These are phyloP conservation scores for Ceratina japonica DNA, from an alignment of 1,140 invertebrate genomes.

Conservation along the genomic window DNA sequence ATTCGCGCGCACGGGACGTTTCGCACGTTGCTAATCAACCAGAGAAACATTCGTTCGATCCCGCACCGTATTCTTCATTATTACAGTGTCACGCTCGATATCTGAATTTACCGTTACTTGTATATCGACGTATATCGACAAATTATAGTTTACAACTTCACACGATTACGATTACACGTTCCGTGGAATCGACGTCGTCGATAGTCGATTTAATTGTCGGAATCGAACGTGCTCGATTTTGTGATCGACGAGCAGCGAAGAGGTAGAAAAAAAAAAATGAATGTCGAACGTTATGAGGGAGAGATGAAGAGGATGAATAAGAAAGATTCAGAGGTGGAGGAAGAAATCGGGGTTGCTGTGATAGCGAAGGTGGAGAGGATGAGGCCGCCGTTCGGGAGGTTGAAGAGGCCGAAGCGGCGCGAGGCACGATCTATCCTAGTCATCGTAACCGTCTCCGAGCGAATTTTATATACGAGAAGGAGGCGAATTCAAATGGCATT, in stretches of 20 bases:
- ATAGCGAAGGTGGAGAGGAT: conserved; percentile 68
- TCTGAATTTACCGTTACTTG: too few species aligned
- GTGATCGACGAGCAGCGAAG: not conserved
- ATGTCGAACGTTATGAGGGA: conserved; percentile 4
- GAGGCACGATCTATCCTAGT: conserved; percentile 47
- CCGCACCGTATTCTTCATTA: too few species aligned
- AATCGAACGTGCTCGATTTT: conserved; percentile 34
- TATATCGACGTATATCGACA: not conserved
- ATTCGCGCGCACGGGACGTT: too few species aligned
- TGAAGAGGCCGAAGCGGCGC: conserved; percentile 41
- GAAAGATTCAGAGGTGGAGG: conserved; percentile 27
- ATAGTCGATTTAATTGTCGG: not conserved
- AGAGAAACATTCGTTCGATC: too few species aligned
- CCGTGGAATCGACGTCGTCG: not conserved
- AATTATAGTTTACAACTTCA: too few species aligned
- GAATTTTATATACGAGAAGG: conserved; percentile 54
- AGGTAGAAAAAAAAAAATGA: not conserved
- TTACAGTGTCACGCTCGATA: too few species aligned
- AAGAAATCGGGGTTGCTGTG: conserved; percentile 69
- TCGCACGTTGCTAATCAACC: too few species aligned
- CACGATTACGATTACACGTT: not conserved
- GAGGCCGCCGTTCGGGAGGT: conserved; percentile 27
- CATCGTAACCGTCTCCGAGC: conserved; percentile 38
- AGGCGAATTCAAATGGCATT: conserved; percentile 74
- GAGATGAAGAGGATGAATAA: conserved; percentile 36